These are phyloP conservation scores for Hypanus sabinus DNA, from an alignment of 2,113 vertebrate species.

Conservation along the genomic window DNA sequence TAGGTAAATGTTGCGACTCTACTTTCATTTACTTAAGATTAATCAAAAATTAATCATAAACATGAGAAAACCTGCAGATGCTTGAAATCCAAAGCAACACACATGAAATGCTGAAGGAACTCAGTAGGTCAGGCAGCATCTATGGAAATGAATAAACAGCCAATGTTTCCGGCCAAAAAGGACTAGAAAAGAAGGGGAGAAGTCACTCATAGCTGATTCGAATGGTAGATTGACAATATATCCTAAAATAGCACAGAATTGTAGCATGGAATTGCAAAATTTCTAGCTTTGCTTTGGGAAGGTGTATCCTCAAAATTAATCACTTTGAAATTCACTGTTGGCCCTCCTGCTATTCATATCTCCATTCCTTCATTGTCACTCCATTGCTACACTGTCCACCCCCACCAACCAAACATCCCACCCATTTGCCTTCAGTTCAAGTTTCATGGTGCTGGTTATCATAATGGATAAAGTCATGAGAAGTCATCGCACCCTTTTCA, in stretches of 20 bases:
- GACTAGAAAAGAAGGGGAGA: too few species aligned
- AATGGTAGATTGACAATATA: background rate
- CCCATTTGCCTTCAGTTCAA: background rate
- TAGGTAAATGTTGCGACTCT: background rate
- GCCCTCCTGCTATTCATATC: background rate
- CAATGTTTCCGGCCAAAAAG: too few species aligned
- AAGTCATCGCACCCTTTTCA: background rate
- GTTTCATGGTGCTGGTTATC: background rate
- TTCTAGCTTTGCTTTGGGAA: background rate
- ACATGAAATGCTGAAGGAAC: too few species aligned
- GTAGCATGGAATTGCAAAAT: background rate
- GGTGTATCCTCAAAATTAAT: background rate
- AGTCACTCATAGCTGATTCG: background rate
- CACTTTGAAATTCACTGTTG: background rate
- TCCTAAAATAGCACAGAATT: background rate
- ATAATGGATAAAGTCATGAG: background rate
- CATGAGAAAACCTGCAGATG: too few species aligned
- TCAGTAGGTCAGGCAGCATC: too few species aligned
- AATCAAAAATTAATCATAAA: background rate
- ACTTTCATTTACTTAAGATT: background rate
- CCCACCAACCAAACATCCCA: too few species aligned
- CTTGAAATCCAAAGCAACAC: too few species aligned
- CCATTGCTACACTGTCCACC: background rate
- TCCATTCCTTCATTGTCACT: background rate
- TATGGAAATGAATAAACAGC: too few species aligned